Evolutionary conservation across 1,140 invertebrate species (phyloP).

Genomic region (Penaeus chinensis): DNA sequence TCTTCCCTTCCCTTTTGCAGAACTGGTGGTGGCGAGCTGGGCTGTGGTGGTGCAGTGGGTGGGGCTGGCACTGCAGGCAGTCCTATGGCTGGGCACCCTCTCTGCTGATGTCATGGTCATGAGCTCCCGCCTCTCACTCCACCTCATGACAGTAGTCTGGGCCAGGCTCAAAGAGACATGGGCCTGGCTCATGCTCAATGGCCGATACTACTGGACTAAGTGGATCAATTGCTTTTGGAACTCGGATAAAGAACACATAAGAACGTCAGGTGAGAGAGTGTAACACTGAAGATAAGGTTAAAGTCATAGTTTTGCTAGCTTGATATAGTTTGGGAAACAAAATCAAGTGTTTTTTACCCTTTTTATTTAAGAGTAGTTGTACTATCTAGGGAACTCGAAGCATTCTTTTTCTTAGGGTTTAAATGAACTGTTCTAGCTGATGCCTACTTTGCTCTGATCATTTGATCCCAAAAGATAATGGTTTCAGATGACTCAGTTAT

Average conservation of each 20-base stretch:
- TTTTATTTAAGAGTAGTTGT: too few relatives aligned
- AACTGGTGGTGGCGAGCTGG: slow-evolving; percentile 37
- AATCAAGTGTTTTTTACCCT: too few relatives aligned
- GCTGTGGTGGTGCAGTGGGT: slow-evolving; percentile 51
- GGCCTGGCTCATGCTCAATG: not conserved
- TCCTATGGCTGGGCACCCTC: slow-evolving; percentile 54
- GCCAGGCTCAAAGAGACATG: slow-evolving; percentile 44
- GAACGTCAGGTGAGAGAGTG: slow-evolving; percentile 24
- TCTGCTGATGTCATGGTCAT: slow-evolving; percentile 56
- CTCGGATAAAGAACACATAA: slow-evolving; percentile 48
- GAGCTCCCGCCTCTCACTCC: slow-evolving; percentile 56
- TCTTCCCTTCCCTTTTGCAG: slow-evolving; percentile 7
- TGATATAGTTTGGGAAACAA: too few relatives aligned
- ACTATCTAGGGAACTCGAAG: too few relatives aligned
- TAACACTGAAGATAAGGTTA: too few relatives aligned
- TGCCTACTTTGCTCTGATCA: too few relatives aligned
- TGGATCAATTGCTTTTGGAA: slow-evolving; percentile 18
- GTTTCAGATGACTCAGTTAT: too few relatives aligned
- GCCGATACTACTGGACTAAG: slow-evolving; percentile 42
- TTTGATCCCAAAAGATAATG: too few relatives aligned
- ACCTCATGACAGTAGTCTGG: slow-evolving; percentile 43
- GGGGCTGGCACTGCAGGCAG: slow-evolving; percentile 35
- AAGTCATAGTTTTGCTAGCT: too few relatives aligned
- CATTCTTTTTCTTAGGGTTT: too few relatives aligned
- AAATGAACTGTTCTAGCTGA: too few relatives aligned